phyloP scores from a whole-genome alignment of 2,888 invertebrate species.

The Ischnura elegans region DNA sequence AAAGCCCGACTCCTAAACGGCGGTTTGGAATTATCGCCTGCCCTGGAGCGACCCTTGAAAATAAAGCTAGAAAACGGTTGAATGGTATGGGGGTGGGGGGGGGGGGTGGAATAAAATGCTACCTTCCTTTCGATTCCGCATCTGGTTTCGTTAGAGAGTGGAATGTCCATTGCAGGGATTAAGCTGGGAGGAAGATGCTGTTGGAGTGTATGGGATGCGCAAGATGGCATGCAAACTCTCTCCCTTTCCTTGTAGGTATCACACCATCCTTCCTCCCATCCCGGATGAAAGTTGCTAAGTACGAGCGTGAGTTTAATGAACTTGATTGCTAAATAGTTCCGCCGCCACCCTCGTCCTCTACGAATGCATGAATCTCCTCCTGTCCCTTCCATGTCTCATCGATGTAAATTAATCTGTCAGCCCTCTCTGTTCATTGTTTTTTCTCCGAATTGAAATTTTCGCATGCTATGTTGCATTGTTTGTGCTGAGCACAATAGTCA shows the following conservation, averaged over 20 bases:
- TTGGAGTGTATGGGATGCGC: not conserved
- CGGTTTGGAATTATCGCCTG: not conserved
- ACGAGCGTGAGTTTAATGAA: conserved; percentile 48
- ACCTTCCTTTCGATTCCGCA: conserved; percentile 11
- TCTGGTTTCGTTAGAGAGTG: conserved; percentile 55
- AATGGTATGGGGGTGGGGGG: not conserved
- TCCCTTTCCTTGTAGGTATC: not conserved
- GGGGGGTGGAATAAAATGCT: not conserved
- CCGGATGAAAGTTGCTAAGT: conserved; percentile 56
- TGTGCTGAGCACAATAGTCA: too few species aligned
- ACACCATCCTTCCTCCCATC: not conserved
- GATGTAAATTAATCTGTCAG: not conserved
- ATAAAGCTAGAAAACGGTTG: not conserved
- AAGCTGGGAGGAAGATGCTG: not conserved
- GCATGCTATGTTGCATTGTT: too few species aligned
- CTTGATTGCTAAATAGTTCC: conserved; percentile 41
- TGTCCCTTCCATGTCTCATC: not conserved
- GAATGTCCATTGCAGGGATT: conserved; percentile 38
- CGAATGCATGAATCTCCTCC: not conserved
- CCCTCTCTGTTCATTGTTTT: not conserved
- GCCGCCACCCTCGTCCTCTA: not conserved
- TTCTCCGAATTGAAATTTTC: too few species aligned
- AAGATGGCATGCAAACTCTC: not conserved
- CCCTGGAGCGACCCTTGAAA: conserved; percentile 4
- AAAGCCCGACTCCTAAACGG: not conserved